A percentile compares a stretch with the other conserved stretches of the same genome.
These are phyloP conservation scores for Lates calcarifer DNA, from an alignment of 2,113 vertebrate species.

Conservation along the genomic window DNA sequence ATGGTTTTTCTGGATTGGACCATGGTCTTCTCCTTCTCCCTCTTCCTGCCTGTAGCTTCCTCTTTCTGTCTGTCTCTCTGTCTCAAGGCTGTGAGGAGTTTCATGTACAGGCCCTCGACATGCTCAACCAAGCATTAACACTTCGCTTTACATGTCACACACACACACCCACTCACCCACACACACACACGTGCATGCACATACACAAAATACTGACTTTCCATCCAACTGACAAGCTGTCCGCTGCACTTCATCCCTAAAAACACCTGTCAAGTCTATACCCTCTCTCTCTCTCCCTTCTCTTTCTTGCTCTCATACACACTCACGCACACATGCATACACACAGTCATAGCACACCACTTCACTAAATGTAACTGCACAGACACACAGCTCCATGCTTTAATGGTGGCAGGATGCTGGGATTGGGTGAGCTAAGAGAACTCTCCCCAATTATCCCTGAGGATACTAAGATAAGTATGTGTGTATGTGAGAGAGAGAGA, in stretches of 20 bases:
- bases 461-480: constrained; percentile 50
- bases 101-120: constrained; percentile 51
- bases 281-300: constrained; percentile 2
- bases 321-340: not conserved
- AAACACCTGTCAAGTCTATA: constrained; percentile 67
- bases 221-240: constrained; percentile 72
- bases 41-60: constrained; percentile 7
- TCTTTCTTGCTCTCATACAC: not conserved
- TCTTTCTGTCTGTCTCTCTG: constrained; percentile 19
- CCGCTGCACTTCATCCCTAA: constrained; percentile 63
- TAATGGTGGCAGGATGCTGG: constrained; percentile 64
- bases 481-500: constrained; percentile 5
- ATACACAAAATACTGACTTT: constrained; percentile 44
- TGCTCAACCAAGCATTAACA: constrained; percentile 67
- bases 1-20: not conserved
- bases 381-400: constrained; percentile 41
- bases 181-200: constrained; percentile 14
- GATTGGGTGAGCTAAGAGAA: constrained; percentile 54
- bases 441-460: constrained; percentile 71
- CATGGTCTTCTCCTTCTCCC: not conserved
- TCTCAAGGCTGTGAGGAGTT: constrained; percentile 41
- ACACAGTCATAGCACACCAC: constrained; percentile 27
- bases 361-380: constrained; percentile 54
- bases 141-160: constrained; percentile 59
- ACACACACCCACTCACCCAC: constrained; percentile 3